These are phyloP conservation scores for Littorina saxatilis DNA, from an alignment of 1,140 invertebrate species.

Conservation along the genomic window DNA sequence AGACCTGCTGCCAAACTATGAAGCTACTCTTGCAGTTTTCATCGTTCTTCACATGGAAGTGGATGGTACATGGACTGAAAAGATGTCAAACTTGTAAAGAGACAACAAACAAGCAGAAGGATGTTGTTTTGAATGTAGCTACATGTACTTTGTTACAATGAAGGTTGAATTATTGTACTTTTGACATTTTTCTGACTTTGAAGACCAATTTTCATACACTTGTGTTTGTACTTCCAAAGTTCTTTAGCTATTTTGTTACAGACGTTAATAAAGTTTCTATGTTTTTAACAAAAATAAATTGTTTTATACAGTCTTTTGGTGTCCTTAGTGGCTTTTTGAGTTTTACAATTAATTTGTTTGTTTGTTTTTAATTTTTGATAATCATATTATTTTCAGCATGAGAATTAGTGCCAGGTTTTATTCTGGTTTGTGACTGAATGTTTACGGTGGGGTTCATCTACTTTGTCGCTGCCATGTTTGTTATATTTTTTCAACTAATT, in stretches of 20 bases:
- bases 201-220: neutral
- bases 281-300: neutral
- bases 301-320: constrained; percentile 1
- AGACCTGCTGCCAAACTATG: no score
- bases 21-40: no score
- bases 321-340: constrained; percentile 5
- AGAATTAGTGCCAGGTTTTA: constrained; percentile 10
- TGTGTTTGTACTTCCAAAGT: neutral
- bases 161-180: no score
- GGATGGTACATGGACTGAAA: no score
- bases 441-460: constrained; percentile 9
- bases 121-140: no score
- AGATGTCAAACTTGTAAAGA: no score
- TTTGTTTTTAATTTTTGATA: neutral
- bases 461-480: constrained; percentile 3
- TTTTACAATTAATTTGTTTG: neutral
- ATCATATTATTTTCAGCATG: neutral
- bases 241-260: neutral
- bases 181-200: no score
- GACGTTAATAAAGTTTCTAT: constrained; percentile 5
- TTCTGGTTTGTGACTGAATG: constrained; percentile 1
- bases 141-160: no score
- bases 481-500: neutral
- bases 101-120: no score
- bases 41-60: no score